phyloP scores from a whole-genome alignment of 1,140 invertebrate species.

The Pinna nobilis region DNA sequence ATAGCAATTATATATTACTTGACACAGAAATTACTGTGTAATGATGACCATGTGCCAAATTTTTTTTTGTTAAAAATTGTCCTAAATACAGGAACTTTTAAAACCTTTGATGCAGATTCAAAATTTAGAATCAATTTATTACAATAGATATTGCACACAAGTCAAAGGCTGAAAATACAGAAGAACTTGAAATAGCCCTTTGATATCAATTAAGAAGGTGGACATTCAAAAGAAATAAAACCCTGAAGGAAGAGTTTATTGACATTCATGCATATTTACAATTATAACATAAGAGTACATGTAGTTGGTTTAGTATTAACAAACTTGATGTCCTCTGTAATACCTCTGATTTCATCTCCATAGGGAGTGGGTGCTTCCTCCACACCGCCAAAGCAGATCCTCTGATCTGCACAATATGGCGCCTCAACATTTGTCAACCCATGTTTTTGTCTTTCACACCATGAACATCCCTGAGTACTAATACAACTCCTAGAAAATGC shows the following conservation, averaged over 20 bases:
- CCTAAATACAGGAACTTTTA: too few species aligned
- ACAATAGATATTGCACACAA: too few species aligned
- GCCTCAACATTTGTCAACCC: constrained; percentile 79
- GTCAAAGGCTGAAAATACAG: background rate
- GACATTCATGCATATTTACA: background rate
- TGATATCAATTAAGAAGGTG: too few species aligned
- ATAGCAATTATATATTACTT: too few species aligned
- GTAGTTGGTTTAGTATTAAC: background rate
- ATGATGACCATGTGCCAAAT: too few species aligned
- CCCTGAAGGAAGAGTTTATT: too few species aligned
- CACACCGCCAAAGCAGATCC: constrained; percentile 89
- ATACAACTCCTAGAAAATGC: constrained; percentile 80
- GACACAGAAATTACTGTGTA: too few species aligned
- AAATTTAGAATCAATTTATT: too few species aligned
- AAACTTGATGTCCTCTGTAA: background rate
- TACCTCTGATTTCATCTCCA: constrained; percentile 73
- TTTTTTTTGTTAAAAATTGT: too few species aligned
- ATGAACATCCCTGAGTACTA: constrained; percentile 91
- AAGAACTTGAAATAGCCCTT: too few species aligned
- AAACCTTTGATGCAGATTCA: too few species aligned
- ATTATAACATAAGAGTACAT: background rate
- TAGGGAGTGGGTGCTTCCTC: constrained; percentile 89
- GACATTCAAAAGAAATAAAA: too few species aligned
- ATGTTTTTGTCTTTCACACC: constrained; percentile 90
- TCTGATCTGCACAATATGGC: constrained; percentile 87